Evolutionary conservation across 2,797 vertebrate species (phyloP).

Genomic region (Tapirus indicus): DNA sequence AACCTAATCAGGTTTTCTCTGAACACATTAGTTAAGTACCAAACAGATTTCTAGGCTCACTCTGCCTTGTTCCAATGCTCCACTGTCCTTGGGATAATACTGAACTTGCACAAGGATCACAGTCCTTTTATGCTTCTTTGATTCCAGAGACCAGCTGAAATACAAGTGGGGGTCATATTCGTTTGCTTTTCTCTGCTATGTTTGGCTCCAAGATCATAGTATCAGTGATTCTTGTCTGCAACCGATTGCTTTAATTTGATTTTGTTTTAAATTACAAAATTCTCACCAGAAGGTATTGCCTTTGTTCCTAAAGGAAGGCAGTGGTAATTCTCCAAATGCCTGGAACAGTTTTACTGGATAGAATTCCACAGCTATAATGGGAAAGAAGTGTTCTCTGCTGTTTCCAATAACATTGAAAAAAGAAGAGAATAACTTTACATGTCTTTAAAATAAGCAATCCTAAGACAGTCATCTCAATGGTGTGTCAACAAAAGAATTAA

Average conservation of each 20-base stretch:
- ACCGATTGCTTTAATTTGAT: slow-evolving; percentile 46
- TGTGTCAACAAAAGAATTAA: slow-evolving; percentile 63
- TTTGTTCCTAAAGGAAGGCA: slow-evolving; percentile 47
- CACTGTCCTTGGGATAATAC: background rate
- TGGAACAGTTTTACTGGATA: slow-evolving; percentile 57
- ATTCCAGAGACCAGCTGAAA: background rate
- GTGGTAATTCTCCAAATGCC: slow-evolving; percentile 43
- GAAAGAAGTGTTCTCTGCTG: slow-evolving; percentile 44
- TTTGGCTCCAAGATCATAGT: background rate
- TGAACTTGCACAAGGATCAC: background rate
- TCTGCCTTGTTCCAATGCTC: background rate
- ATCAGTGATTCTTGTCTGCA: slow-evolving; percentile 16
- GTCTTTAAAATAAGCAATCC: slow-evolving; percentile 60
- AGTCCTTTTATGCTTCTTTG: background rate
- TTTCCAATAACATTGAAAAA: slow-evolving; percentile 41
- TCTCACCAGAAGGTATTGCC: slow-evolving; percentile 35
- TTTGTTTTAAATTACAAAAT: too few relatives aligned
- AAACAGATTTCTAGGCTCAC: background rate
- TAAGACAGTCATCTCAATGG: slow-evolving; percentile 6
- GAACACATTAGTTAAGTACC: slow-evolving; percentile 14
- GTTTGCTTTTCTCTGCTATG: slow-evolving; percentile 44
- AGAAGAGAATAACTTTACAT: slow-evolving; percentile 15
- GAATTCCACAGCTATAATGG: slow-evolving; percentile 68
- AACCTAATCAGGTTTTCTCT: slow-evolving; percentile 13
- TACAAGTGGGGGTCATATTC: background rate